A percentile compares a stretch with the other conserved stretches of the same genome.
Evolutionary conservation across 2,113 vertebrate genomes (phyloP).

Genomic region (Neofelis nebulosa): DNA sequence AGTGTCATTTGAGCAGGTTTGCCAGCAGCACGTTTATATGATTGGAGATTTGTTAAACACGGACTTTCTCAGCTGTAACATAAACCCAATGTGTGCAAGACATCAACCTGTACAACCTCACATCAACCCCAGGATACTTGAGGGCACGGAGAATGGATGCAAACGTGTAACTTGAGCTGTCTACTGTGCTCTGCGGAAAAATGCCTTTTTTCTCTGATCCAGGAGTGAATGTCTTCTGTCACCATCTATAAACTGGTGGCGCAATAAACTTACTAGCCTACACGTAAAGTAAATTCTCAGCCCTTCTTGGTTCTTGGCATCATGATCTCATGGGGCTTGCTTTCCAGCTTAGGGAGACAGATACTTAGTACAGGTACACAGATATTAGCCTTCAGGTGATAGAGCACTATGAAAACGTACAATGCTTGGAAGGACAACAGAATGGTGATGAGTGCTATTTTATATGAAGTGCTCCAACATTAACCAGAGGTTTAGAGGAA

Average conservation of each 20-base stretch:
- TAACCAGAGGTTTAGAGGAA: background rate
- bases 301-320: background rate
- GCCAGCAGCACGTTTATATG: background rate
- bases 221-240: background rate
- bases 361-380: too few species aligned
- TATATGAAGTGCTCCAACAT: background rate
- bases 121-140: background rate
- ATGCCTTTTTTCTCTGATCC: background rate
- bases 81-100: background rate
- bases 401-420: background rate
- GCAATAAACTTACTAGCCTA: background rate
- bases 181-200: background rate
- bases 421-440: background rate
- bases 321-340: background rate
- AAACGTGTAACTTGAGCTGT: background rate
- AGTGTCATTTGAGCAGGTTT: background rate
- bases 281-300: background rate
- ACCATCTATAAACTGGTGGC: background rate
- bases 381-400: background rate
- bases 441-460: background rate
- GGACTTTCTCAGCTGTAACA: background rate
- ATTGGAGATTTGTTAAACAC: background rate
- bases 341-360: background rate
- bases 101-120: background rate
- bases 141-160: background rate